phyloP scores from a whole-genome alignment of 2,797 vertebrate genomes.

The Phrynocephalus vlangalii region DNA sequence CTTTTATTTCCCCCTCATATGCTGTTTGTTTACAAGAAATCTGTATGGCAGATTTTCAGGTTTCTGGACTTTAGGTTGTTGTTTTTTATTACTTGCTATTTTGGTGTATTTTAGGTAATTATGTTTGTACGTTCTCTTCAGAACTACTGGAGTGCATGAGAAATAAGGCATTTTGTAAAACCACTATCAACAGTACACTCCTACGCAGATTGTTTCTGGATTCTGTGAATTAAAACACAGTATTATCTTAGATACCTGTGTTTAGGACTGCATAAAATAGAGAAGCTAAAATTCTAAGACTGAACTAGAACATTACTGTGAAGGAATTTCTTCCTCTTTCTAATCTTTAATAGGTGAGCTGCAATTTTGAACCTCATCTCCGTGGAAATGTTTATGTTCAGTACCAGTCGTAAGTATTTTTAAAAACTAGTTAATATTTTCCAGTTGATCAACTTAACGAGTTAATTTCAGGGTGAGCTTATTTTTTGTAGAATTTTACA shows the following conservation, averaged over 20 bases:
- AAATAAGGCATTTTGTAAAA: neutral
- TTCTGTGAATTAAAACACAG: neutral
- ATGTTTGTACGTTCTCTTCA: too few species aligned
- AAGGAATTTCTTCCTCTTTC: neutral
- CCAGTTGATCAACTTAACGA: neutral
- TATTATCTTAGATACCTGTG: neutral
- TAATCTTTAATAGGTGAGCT: constrained; percentile 87
- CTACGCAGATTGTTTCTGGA: neutral
- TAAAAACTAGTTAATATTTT: neutral
- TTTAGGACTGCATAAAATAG: neutral
- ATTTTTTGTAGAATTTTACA: neutral
- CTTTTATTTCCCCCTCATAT: too few species aligned
- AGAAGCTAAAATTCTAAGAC: neutral
- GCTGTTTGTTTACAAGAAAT: too few species aligned
- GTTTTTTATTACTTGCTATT: too few species aligned
- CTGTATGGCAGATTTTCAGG: too few species aligned
- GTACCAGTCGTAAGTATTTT: constrained; percentile 90
- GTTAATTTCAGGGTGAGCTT: neutral
- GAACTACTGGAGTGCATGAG: too few species aligned
- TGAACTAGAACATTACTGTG: neutral
- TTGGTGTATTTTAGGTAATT: too few species aligned
- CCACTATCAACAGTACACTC: neutral
- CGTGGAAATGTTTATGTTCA: constrained; percentile 98
- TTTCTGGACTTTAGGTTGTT: too few species aligned
- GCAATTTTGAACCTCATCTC: constrained; percentile 95